Conservation (phyloP, 2,797 vertebrate genomes). For the Chromobotia macracanthus region DNA sequence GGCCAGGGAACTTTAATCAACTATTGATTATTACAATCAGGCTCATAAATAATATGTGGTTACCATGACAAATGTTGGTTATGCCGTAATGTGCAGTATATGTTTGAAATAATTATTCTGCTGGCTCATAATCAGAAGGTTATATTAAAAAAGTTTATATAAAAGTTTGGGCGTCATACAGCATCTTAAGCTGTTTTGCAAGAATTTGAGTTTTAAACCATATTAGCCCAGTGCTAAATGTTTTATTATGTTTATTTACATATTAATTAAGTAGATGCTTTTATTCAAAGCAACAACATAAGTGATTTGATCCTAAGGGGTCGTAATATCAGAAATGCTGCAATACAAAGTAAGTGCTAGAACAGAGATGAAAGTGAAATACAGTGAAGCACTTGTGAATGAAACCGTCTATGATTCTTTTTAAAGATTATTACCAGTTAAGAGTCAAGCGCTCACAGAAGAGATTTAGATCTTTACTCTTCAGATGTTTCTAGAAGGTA, state of each 20-base stretch:
- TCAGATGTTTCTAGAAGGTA: slow-evolving; percentile 9
- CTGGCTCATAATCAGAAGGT: not conserved
- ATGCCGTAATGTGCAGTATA: not conserved
- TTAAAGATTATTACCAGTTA: not conserved
- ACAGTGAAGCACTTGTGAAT: not conserved
- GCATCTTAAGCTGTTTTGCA: not conserved
- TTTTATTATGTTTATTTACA: not conserved
- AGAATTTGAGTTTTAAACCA: not conserved
- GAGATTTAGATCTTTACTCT: slow-evolving; percentile 2
- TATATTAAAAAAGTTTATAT: not conserved
- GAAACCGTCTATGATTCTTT: not conserved
- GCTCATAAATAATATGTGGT: slow-evolving; percentile 1
- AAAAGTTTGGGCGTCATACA: not conserved
- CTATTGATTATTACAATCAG: slow-evolving; percentile 25
- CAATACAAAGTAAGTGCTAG: not conserved
- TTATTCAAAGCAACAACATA: not conserved
- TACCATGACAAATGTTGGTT: slow-evolving; percentile 10
- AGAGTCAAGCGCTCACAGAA: not conserved
- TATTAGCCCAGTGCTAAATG: not conserved
- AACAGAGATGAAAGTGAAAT: slow-evolving; percentile 5
- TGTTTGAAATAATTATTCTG: slow-evolving; percentile 3
- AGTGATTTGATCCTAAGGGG: not conserved
- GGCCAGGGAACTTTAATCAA: not conserved
- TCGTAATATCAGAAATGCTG: not conserved
- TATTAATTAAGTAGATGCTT: not conserved